A percentile compares a stretch with the other conserved stretches of the same genome.
Conservation (phyloP, 2,797 vertebrate genomes). For the Orientallactaga sibirica region DNA sequence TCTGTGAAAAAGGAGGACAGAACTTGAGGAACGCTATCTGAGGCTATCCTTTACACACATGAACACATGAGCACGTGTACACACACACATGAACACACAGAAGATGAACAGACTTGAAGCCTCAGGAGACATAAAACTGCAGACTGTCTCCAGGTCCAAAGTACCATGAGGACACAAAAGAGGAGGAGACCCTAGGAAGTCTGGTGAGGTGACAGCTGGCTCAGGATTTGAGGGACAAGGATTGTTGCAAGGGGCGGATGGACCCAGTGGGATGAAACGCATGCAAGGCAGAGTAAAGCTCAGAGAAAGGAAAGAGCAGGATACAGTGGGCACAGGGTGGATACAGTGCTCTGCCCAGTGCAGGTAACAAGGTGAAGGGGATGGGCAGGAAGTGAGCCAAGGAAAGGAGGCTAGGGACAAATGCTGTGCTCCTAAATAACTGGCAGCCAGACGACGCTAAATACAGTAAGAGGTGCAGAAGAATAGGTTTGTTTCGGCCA, state of each 20-base stretch:
- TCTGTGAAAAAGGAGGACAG: too few relatives aligned
- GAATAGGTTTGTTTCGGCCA: background rate
- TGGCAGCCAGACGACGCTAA: background rate
- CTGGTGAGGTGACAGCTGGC: background rate
- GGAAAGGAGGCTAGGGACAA: background rate
- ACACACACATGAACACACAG: background rate
- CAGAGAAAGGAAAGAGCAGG: background rate
- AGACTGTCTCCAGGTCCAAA: background rate
- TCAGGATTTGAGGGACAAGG: background rate
- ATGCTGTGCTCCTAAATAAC: background rate
- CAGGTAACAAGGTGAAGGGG: rapidly evolving
- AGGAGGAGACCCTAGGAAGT: background rate
- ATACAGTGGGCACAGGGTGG: too few relatives aligned
- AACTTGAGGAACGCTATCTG: too few relatives aligned
- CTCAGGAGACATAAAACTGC: background rate
- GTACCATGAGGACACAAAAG: background rate
- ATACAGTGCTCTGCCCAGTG: background rate
- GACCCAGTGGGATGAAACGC: background rate
- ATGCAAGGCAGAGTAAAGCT: background rate
- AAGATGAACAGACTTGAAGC: background rate
- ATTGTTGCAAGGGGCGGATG: background rate
- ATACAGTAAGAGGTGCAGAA: background rate
- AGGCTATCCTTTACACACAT: background rate
- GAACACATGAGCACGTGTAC: too few relatives aligned
- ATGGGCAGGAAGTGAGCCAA: background rate